These are phyloP conservation scores for Siphamia tubifer DNA, from an alignment of 2,113 vertebrate species.

Conservation along the genomic window DNA sequence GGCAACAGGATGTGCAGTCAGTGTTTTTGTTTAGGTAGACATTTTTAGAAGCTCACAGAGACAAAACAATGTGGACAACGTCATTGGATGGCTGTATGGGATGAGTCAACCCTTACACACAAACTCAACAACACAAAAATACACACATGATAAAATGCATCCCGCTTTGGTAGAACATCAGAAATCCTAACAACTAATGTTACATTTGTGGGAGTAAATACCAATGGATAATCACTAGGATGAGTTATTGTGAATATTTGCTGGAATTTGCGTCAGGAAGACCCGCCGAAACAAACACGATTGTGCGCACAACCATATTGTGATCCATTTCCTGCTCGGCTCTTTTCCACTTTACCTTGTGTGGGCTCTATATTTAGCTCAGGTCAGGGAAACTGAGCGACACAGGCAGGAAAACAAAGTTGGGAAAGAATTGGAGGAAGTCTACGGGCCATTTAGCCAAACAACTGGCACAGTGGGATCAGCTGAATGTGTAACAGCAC, in stretches of 20 bases:
- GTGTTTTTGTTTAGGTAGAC: conserved; percentile 65
- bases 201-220: not conserved
- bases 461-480: conserved; percentile 82
- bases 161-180: not conserved
- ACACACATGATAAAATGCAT: not conserved
- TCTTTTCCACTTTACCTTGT: conserved; percentile 81
- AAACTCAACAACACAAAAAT: conserved; percentile 9
- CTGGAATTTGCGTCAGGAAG: conserved; percentile 23
- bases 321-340: conserved; percentile 87
- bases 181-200: not conserved
- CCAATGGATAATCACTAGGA: not conserved
- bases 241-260: not conserved
- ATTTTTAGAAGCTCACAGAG: conserved; percentile 67
- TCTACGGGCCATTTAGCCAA: conserved; percentile 87
- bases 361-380: conserved; percentile 88
- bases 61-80: conserved; percentile 73
- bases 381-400: conserved; percentile 81
- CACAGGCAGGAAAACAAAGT: conserved; percentile 94
- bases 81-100: conserved; percentile 56
- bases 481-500: conserved; percentile 21
- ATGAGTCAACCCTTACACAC: conserved; percentile 37
- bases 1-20: conserved; percentile 70
- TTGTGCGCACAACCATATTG: conserved; percentile 62
- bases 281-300: conserved; percentile 32
- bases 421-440: conserved; percentile 98